Evolutionary conservation across 2,113 vertebrate genomes (phyloP).

Genomic region (Podarcis raffonei): DNA sequence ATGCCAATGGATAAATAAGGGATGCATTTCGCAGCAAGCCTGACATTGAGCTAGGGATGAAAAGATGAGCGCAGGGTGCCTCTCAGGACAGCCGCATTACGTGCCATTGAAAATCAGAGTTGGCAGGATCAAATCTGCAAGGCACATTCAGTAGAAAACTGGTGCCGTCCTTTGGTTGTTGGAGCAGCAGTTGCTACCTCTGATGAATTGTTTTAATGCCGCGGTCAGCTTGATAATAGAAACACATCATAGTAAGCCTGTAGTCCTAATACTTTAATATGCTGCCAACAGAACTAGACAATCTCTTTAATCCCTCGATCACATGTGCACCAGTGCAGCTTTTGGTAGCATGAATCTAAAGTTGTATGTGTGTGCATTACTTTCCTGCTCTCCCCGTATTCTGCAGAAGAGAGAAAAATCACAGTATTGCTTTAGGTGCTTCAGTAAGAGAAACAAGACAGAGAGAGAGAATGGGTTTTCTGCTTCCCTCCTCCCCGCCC

Average conservation of each 20-base stretch:
- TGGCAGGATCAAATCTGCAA: background rate
- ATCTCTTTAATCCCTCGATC: constrained; percentile 64
- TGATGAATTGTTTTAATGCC: constrained; percentile 7
- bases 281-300: constrained; percentile 57
- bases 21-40: background rate
- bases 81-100: rapidly evolving
- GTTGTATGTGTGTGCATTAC: background rate
- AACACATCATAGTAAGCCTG: constrained; percentile 38
- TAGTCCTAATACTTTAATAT: constrained; percentile 57
- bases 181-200: background rate
- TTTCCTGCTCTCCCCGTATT: background rate
- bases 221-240: constrained; percentile 23
- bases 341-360: constrained; percentile 35
- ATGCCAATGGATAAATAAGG: background rate
- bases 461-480: background rate
- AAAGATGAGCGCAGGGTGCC: background rate
- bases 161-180: rapidly evolving
- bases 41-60: background rate
- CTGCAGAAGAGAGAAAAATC: constrained; percentile 10
- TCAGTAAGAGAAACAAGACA: background rate
- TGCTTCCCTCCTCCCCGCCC: background rate
- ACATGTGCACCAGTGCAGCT: constrained; percentile 40
- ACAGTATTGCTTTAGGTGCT: background rate
- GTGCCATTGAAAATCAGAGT: background rate
- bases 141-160: background rate